phyloP scores from a whole-genome alignment of 2,113 vertebrate genomes.

The Podilymbus podiceps region DNA sequence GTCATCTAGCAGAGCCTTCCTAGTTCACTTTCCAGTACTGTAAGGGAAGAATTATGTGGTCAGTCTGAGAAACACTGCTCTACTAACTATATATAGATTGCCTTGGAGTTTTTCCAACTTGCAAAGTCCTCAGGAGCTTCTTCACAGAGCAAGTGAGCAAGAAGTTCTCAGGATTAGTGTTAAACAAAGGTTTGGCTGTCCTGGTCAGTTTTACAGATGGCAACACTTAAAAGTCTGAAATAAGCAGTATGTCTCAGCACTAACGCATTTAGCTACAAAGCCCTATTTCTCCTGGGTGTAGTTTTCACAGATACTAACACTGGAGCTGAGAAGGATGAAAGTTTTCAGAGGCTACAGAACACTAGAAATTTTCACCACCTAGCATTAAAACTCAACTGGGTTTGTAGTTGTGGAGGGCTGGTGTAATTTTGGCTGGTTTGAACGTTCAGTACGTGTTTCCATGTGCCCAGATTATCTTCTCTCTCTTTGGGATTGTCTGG shows the following conservation, averaged over 20 bases:
- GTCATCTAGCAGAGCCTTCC: neutral
- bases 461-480: neutral
- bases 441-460: neutral
- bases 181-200: neutral
- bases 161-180: neutral
- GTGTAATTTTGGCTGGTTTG: neutral
- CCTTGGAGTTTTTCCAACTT: constrained; percentile 35
- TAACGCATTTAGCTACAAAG: neutral
- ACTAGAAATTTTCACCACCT: neutral
- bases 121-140: constrained; percentile 31
- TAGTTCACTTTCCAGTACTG: neutral
- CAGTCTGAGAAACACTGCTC: constrained; percentile 1
- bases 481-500: neutral
- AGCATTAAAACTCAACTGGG: neutral
- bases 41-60: neutral
- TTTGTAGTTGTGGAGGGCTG: neutral
- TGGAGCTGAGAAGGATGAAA: neutral
- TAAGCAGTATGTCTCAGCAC: neutral
- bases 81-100: constrained; percentile 12
- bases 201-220: constrained; percentile 17
- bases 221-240: constrained; percentile 11
- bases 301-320: neutral
- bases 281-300: neutral
- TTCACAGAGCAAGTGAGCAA: neutral
- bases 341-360: neutral